Evolutionary conservation across 2,113 vertebrate genomes (phyloP), one percentile per base, ranked within the genome.

Genomic region (Lepisosteus osseus): DNA sequence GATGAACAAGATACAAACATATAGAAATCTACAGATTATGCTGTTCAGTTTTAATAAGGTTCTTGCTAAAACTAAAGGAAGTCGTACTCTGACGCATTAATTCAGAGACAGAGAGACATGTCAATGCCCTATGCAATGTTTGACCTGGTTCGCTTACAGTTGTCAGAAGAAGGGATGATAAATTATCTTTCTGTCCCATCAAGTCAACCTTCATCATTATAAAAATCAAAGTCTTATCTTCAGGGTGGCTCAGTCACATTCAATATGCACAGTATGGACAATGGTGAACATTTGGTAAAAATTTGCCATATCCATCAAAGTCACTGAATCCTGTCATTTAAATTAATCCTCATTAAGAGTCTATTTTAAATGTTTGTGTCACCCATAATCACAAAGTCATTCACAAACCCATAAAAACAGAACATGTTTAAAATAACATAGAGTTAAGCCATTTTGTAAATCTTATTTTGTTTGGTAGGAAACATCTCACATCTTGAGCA

Each of bases 231-330:
- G 15, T 17, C 17, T 17, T 40, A 7, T 17, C 66, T 55, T 54
- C 66, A 68, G 54, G 9, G 54, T n/a, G n/a, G 47, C 15, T 68
- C 54, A 43, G 47, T 68, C 66, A 55, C 66, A 54, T 68, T 54
- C 51, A 68, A 54, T 68, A 68, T 55, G 66, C 66, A 54, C 40
- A 45, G 54, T 68, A 29, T 55, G 47, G 66, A 55, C 47, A 54
- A 54, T 40, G 3, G 45, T 51, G 66, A 68, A 11, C 2, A 47
- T 55, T 54, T 68, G 66, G 51, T 29, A 9, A 45, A 55, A 54
- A 15, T 54, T 17, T 55, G n/a, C 17, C 51, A 54, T 54, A 55
- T 55, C 47, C 47, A 68, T 68, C 66, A 68, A 54, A 68, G 66
- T 9, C 47, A 17, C 12, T 68, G 54, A 54, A 68, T 54, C n/a